These are phyloP conservation scores for Rhinoraja longicauda DNA, from an alignment of 2,797 vertebrate species.

Conservation along the genomic window DNA sequence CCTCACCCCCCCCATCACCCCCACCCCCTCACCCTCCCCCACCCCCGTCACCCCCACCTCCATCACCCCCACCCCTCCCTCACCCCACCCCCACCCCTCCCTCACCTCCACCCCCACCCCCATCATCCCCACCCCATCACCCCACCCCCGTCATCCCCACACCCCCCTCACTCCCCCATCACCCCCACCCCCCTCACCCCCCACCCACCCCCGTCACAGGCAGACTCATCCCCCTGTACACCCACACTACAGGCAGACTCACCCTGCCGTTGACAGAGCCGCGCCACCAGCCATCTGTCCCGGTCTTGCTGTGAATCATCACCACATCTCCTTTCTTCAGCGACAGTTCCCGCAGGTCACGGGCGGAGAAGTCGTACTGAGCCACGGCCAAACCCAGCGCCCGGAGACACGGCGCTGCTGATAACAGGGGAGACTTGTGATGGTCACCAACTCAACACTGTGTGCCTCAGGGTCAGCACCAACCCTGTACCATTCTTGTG, in stretches of 20 bases:
- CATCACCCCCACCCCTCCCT: rapidly evolving
- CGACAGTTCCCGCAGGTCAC: constrained; percentile 86
- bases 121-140: no score
- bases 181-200: no score
- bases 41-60: no score
- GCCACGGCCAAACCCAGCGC: constrained; percentile 89
- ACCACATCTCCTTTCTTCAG: constrained; percentile 86
- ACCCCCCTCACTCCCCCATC: no score
- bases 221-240: not conserved
- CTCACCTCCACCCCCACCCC: no score
- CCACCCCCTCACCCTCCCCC: no score
- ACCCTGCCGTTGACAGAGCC: constrained; percentile 91
- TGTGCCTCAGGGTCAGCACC: no score
- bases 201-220: not conserved
- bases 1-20: no score
- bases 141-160: no score
- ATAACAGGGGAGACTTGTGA: constrained; percentile 38
- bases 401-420: constrained; percentile 80
- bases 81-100: no score
- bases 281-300: constrained; percentile 94
- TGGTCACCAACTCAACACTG: not conserved
- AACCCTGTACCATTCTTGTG: not conserved
- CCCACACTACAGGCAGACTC: constrained; percentile 45
- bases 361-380: constrained; percentile 91
- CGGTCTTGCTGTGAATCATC: constrained; percentile 90